Evolutionary conservation across 2,888 invertebrate species (phyloP).

Genomic region (Pantelozetes paolii): DNA sequence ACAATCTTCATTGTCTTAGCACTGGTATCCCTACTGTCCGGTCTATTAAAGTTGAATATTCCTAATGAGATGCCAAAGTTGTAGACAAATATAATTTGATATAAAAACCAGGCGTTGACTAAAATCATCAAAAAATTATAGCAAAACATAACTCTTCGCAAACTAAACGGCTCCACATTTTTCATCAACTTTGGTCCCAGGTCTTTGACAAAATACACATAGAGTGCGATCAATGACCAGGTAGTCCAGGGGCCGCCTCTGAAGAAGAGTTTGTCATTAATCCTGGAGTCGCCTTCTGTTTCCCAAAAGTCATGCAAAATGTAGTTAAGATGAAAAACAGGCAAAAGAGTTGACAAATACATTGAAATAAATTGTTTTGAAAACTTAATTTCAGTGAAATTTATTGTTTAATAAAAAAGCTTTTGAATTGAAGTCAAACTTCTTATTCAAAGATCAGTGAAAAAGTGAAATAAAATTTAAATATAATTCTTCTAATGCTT

Average conservation of each 20-base stretch:
- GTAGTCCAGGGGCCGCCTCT: constrained; percentile 41
- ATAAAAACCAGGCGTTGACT: constrained; percentile 40
- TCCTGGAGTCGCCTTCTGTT: constrained; percentile 39
- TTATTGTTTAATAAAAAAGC: too few species aligned
- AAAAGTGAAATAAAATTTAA: too few species aligned
- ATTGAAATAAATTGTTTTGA: too few species aligned
- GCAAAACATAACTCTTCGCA: constrained; percentile 35
- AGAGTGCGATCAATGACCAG: constrained; percentile 39
- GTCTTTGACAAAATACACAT: constrained; percentile 42
- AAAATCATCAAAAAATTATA: constrained; percentile 42
- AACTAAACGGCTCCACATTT: constrained; percentile 39
- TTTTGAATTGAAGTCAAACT: too few species aligned
- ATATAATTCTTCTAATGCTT: too few species aligned
- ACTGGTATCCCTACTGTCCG: constrained; percentile 7
- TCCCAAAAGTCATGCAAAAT: constrained; percentile 40
- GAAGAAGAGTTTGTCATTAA: constrained; percentile 31
- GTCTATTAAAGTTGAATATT: constrained; percentile 33
- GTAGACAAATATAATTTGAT: constrained; percentile 13
- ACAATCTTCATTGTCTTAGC: constrained; percentile 37
- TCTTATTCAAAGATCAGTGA: too few species aligned
- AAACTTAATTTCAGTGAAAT: too few species aligned
- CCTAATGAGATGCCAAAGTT: constrained; percentile 35
- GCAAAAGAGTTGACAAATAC: too few species aligned
- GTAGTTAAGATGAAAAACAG: too few species aligned
- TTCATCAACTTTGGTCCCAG: constrained; percentile 42